These are phyloP conservation scores for Anarrhichthys ocellatus DNA, from an alignment of 2,113 vertebrate genomes.

Conservation along the genomic window DNA sequence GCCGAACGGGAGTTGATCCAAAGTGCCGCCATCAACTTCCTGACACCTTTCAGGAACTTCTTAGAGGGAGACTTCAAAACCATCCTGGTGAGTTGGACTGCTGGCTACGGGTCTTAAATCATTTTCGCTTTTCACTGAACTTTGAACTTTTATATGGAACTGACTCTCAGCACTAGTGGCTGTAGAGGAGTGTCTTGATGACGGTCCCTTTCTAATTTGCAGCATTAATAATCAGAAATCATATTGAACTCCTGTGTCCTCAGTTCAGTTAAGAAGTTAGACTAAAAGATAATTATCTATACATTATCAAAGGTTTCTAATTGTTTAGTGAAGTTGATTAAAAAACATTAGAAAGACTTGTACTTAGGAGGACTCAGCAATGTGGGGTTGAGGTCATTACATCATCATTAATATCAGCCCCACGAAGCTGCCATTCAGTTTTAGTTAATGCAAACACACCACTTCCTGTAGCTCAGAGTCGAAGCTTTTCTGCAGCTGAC, in stretches of 20 bases:
- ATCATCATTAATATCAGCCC: background rate
- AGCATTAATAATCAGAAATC: background rate
- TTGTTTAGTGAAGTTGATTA: background rate
- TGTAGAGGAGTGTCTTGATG: background rate
- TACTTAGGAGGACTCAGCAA: background rate
- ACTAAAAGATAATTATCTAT: background rate
- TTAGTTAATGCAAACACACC: background rate
- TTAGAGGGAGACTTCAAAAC: constrained; percentile 99
- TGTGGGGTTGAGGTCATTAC: too few species aligned
- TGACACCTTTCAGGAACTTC: constrained; percentile 97
- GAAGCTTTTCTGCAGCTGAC: background rate
- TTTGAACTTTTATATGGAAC: background rate
- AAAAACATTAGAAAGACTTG: background rate
- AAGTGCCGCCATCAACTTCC: constrained; percentile 95
- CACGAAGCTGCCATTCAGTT: background rate
- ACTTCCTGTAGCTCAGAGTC: background rate
- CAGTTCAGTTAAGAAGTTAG: background rate
- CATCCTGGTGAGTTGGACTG: constrained; percentile 90
- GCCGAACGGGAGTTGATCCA: constrained; percentile 97
- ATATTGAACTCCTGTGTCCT: background rate
- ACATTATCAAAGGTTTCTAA: background rate
- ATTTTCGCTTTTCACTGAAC: background rate
- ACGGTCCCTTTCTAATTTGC: background rate
- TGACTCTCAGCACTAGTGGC: background rate
- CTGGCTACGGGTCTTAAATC: background rate